These are phyloP conservation scores for Panulirus ornatus DNA, from an alignment of 1,140 invertebrate species.

Conservation along the genomic window DNA sequence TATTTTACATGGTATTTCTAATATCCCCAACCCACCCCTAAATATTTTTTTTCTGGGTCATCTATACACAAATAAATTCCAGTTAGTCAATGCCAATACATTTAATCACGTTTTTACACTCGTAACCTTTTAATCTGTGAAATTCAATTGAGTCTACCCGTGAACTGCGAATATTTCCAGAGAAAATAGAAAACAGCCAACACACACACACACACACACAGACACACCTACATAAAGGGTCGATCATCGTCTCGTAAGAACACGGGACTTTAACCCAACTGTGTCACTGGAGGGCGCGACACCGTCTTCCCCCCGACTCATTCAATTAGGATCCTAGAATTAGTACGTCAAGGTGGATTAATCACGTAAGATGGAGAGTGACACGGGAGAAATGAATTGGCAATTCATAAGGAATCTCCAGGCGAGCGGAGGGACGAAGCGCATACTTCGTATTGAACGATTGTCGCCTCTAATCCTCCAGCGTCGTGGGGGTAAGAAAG, in stretches of 20 bases:
- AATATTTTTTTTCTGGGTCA: too few relatives aligned
- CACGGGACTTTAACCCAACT: neutral
- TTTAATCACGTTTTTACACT: too few relatives aligned
- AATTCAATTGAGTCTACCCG: neutral
- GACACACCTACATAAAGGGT: neutral
- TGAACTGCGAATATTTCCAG: neutral
- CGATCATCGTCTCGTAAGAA: neutral
- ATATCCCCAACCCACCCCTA: too few relatives aligned
- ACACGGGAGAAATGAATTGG: slow-evolving; percentile 8
- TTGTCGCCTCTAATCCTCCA: neutral
- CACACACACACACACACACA: neutral
- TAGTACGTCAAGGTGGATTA: slow-evolving; percentile 22
- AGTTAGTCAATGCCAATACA: too few relatives aligned
- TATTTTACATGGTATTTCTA: too few relatives aligned
- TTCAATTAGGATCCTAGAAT: slow-evolving; percentile 21
- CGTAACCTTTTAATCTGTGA: too few relatives aligned
- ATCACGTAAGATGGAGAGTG: neutral
- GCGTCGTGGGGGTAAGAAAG: neutral
- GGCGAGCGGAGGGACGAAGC: neutral
- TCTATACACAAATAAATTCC: too few relatives aligned
- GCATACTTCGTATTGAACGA: too few relatives aligned
- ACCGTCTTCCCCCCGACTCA: neutral
- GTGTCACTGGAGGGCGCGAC: neutral
- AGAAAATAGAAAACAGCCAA: neutral
- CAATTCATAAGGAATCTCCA: neutral